Conservation (phyloP, 2,113 vertebrate genomes). For the Pandion haliaetus region DNA sequence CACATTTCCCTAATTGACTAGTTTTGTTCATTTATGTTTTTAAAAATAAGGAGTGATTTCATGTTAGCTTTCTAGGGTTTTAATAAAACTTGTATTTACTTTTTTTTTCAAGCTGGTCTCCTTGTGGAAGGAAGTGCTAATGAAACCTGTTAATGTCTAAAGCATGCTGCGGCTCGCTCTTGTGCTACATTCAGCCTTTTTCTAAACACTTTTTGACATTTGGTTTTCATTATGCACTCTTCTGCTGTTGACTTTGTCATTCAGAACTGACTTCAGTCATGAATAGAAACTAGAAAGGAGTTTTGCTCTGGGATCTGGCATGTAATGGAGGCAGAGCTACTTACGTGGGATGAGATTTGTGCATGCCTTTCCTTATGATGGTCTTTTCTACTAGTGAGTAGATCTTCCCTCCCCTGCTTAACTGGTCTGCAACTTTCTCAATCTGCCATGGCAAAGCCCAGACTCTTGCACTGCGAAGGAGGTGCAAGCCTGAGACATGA, state of each 20-base stretch:
- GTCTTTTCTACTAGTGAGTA: not conserved
- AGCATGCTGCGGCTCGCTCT: not conserved
- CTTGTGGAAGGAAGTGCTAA: not conserved
- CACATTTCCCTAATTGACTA: not conserved
- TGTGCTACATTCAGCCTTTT: not conserved
- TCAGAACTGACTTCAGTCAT: not conserved
- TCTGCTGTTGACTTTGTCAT: not conserved
- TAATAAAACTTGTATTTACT: not conserved
- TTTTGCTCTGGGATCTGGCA: not conserved
- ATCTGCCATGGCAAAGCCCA: not conserved
- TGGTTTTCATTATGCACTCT: not conserved
- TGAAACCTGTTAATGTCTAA: not conserved
- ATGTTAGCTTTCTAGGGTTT: not conserved
- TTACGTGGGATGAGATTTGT: not conserved
- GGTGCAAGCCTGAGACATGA: rapidly evolving
- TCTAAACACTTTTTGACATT: not conserved
- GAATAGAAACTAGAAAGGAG: not conserved
- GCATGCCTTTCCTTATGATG: not conserved
- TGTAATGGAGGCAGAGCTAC: not conserved
- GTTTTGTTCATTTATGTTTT: not conserved
- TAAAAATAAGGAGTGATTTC: not conserved
- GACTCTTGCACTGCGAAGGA: not conserved
- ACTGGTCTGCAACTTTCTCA: not conserved
- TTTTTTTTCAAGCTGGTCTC: not conserved
- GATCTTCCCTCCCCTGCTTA: not conserved